Evolutionary conservation across 2,888 invertebrate species (phyloP).

Genomic region (Nemurella pictetii): DNA sequence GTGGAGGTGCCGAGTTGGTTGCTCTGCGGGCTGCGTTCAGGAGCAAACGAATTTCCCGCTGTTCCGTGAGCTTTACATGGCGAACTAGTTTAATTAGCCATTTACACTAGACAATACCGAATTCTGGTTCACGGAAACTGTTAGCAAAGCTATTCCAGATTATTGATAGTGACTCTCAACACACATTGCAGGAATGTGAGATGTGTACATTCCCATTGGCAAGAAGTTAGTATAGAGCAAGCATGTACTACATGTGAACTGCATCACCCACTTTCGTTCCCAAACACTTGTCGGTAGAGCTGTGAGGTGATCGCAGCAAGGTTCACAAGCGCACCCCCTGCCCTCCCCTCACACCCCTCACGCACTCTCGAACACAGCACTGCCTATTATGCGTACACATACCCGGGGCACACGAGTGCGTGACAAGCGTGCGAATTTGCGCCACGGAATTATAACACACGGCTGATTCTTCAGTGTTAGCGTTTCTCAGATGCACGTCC

Average conservation of each 20-base stretch:
- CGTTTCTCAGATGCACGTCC: not conserved
- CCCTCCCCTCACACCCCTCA: not conserved
- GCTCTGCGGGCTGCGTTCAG: not conserved
- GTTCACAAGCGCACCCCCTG: not conserved
- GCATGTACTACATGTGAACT: not conserved
- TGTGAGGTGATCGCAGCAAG: not conserved
- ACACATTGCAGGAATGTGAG: not conserved
- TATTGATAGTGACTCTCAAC: not conserved
- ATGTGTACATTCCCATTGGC: not conserved
- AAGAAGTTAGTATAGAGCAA: not conserved
- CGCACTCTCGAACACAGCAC: not conserved
- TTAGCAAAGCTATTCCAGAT: not conserved
- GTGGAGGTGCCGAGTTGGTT: not conserved
- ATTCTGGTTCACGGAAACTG: not conserved
- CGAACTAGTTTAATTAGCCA: not conserved
- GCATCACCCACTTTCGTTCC: not conserved
- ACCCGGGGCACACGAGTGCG: not conserved
- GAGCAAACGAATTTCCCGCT: not conserved
- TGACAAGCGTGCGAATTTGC: not conserved
- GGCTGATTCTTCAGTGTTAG: not conserved
- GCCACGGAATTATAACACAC: not conserved
- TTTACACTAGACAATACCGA: not conserved
- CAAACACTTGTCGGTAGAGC: slow-evolving; percentile 1
- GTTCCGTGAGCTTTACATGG: not conserved
- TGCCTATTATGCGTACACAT: not conserved